phyloP scores from a whole-genome alignment of 2,797 vertebrate genomes.

The Botia almorhae region DNA sequence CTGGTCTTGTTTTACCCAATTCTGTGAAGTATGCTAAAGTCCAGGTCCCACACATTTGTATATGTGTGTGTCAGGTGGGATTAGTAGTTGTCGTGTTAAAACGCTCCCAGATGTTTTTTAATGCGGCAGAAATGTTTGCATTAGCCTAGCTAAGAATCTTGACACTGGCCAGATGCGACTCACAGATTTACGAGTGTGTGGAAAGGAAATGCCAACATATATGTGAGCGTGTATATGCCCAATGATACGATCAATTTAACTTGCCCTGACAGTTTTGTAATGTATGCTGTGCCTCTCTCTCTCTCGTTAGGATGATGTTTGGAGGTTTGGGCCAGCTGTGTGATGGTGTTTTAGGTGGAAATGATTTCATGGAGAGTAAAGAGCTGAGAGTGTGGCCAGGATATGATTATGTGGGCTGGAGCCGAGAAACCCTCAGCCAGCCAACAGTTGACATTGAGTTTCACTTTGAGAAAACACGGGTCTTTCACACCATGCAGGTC shows the following conservation, averaged over 20 bases:
- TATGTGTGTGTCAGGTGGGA: conserved; percentile 26
- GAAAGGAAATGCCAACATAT: conserved; percentile 25
- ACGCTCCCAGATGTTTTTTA: conserved; percentile 69
- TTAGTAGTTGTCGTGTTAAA: conserved; percentile 42
- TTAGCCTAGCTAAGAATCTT: conserved; percentile 71
- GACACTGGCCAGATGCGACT: conserved; percentile 72
- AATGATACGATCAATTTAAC: background rate
- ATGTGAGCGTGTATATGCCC: conserved; percentile 15
- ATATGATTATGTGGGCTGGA: conserved; percentile 95
- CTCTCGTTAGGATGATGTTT: conserved; percentile 81
- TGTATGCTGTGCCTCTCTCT: background rate
- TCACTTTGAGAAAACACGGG: conserved; percentile 83
- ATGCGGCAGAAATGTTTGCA: conserved; percentile 77
- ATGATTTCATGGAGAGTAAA: conserved; percentile 87
- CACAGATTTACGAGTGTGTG: conserved; percentile 54
- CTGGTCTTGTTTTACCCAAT: conserved; percentile 16
- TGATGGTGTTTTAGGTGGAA: conserved; percentile 88
- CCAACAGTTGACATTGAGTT: conserved; percentile 90
- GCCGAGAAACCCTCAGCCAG: conserved; percentile 77
- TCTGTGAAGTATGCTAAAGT: conserved; percentile 36
- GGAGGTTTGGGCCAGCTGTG: conserved; percentile 91
- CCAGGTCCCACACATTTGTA: conserved; percentile 28
- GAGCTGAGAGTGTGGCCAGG: conserved; percentile 93
- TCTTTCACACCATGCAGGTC: conserved; percentile 83
- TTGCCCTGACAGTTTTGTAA: conserved; percentile 4